phyloP scores from a whole-genome alignment of 2,888 invertebrate genomes.

The Elmis aenea region DNA sequence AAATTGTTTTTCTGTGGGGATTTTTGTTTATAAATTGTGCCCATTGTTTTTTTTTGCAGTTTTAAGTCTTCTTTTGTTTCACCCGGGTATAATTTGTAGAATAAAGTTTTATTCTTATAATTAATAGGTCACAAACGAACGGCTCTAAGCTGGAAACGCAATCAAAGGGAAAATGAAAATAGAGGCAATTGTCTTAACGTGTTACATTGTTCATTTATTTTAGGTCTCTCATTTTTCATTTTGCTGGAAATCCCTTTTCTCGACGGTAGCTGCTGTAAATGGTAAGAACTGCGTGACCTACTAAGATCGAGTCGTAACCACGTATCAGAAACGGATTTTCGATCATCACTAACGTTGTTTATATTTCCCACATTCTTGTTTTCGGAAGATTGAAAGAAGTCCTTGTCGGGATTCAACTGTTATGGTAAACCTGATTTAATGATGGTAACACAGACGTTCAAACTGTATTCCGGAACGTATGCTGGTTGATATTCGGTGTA shows the following conservation, averaged over 20 bases:
- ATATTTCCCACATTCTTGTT: slow-evolving; percentile 6
- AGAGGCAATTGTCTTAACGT: no score
- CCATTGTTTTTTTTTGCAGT: no score
- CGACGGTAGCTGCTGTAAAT: slow-evolving; percentile 10
- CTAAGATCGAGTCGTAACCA: slow-evolving; percentile 12
- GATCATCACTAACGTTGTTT: slow-evolving; percentile 10
- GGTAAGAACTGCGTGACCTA: slow-evolving; percentile 12
- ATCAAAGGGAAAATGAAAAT: no score
- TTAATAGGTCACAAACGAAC: no score
- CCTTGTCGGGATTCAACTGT: slow-evolving; percentile 8
- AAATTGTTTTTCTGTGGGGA: no score
- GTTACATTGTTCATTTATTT: slow-evolving; percentile 10
- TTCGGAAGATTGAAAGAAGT: slow-evolving; percentile 2
- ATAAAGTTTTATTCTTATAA: no score
- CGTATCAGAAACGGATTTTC: slow-evolving; percentile 11
- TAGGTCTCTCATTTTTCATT: slow-evolving; percentile 10
- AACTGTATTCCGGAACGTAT: neutral
- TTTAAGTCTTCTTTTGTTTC: no score
- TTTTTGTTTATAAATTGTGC: no score
- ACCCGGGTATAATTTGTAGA: no score
- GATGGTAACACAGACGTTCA: neutral
- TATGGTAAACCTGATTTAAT: slow-evolving; percentile 6
- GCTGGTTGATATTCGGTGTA: neutral
- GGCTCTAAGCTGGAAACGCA: no score
- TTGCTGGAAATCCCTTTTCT: slow-evolving; percentile 4